These are phyloP conservation scores for Lamellibrachia luymesi DNA, from an alignment of 1,140 invertebrate genomes.

Conservation along the genomic window DNA sequence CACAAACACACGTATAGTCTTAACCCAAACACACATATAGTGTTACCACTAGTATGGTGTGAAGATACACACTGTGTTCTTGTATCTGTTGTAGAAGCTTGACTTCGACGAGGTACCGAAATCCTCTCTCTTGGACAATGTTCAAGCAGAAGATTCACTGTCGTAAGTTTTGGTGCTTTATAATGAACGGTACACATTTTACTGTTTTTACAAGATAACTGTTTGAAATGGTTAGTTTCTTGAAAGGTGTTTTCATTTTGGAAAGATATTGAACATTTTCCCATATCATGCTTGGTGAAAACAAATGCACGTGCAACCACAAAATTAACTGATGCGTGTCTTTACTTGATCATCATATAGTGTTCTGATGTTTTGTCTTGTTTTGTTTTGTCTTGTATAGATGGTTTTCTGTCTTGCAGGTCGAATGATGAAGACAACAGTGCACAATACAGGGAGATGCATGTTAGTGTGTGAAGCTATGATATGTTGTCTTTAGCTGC, in stretches of 20 bases:
- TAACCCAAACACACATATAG: not conserved
- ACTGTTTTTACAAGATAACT: not conserved
- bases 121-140: slow-evolving; percentile 46
- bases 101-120: slow-evolving; percentile 33
- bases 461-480: not conserved
- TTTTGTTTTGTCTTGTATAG: too few relatives aligned
- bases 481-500: not conserved
- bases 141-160: slow-evolving; percentile 48
- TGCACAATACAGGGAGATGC: not conserved
- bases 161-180: slow-evolving; percentile 37
- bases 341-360: not conserved
- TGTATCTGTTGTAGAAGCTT: slow-evolving; percentile 18
- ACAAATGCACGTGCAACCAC: not conserved
- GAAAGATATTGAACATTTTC: not conserved
- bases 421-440: not conserved
- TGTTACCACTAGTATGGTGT: not conserved
- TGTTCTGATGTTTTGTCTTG: too few relatives aligned
- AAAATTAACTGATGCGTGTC: not conserved
- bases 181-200: not conserved
- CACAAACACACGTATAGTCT: not conserved
- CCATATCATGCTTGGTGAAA: not conserved
- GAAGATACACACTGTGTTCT: not conserved
- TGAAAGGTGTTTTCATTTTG: not conserved
- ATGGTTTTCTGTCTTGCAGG: not conserved
- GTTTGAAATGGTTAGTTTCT: not conserved